Conservation (phyloP, 2,797 vertebrate genomes). For the Rhinophrynus dorsalis region DNA sequence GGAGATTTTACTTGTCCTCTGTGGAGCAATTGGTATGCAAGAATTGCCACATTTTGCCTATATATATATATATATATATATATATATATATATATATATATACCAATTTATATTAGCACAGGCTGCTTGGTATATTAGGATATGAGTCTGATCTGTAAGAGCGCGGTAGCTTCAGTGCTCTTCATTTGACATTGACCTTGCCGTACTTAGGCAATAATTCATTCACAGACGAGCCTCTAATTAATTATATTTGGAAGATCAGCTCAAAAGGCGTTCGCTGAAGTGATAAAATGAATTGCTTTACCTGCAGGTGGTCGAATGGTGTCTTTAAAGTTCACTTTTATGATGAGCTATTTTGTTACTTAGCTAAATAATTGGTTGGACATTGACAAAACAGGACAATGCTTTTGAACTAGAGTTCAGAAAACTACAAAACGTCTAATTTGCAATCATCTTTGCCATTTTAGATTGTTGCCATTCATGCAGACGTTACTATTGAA, state of each 20-base stretch:
- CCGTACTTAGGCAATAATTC: background rate
- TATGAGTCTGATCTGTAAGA: too few relatives aligned
- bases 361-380: slow-evolving; percentile 8
- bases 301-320: slow-evolving; percentile 19
- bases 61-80: too few relatives aligned
- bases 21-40: too few relatives aligned
- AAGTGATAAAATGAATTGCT: background rate
- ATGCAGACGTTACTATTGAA: background rate
- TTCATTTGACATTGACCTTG: background rate
- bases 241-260: slow-evolving; percentile 13
- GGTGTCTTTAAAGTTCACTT: background rate
- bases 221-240: background rate
- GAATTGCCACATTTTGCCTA: too few relatives aligned
- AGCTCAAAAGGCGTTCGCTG: background rate
- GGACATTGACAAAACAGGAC: slow-evolving; percentile 12
- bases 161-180: too few relatives aligned
- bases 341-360: background rate
- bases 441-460: slow-evolving; percentile 6
- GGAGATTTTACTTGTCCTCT: too few relatives aligned
- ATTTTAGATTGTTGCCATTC: slow-evolving; percentile 5
- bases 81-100: too few relatives aligned
- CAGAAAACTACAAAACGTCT: background rate
- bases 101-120: too few relatives aligned
- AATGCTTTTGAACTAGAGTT: slow-evolving; percentile 9
- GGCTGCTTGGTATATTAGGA: background rate